A percentile compares a stretch with the other conserved stretches of the same genome.
These are phyloP conservation scores for Cerastis leucographa DNA, from an alignment of 2,888 invertebrate genomes.

Conservation along the genomic window DNA sequence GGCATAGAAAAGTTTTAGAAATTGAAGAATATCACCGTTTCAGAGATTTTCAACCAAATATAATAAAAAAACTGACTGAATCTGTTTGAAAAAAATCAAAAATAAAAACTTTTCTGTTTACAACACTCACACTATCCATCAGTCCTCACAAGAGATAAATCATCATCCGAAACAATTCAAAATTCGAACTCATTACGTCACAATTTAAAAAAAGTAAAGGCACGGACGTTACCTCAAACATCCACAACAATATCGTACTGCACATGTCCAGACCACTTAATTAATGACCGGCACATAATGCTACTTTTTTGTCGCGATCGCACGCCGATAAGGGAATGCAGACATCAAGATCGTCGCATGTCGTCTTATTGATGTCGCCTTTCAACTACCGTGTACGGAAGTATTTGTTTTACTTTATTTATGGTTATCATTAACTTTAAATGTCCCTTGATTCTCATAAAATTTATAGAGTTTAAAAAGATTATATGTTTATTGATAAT, in stretches of 20 bases:
- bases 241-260: conserved; percentile 55
- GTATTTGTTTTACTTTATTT: conserved; percentile 72
- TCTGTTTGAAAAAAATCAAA: neutral
- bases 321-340: conserved; percentile 76
- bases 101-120: neutral
- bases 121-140: neutral
- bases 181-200: conserved; percentile 48
- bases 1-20: neutral
- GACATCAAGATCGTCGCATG: conserved; percentile 84
- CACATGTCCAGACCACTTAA: conserved; percentile 74
- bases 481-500: neutral
- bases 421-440: conserved; percentile 30
- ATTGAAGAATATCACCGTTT: neutral
- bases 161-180: conserved; percentile 1
- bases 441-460: conserved; percentile 7
- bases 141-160: neutral
- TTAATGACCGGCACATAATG: conserved; percentile 85
- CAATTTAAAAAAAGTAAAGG: conserved; percentile 41
- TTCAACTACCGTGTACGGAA: conserved; percentile 82
- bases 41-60: neutral
- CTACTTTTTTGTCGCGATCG: conserved; percentile 75
- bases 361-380: conserved; percentile 83
- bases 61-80: neutral
- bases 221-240: conserved; percentile 57
- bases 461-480: neutral